A percentile compares a stretch with the other conserved stretches of the same genome.
phyloP scores from a whole-genome alignment of 2,797 vertebrate genomes.

The Microctenopoma lineatum region DNA sequence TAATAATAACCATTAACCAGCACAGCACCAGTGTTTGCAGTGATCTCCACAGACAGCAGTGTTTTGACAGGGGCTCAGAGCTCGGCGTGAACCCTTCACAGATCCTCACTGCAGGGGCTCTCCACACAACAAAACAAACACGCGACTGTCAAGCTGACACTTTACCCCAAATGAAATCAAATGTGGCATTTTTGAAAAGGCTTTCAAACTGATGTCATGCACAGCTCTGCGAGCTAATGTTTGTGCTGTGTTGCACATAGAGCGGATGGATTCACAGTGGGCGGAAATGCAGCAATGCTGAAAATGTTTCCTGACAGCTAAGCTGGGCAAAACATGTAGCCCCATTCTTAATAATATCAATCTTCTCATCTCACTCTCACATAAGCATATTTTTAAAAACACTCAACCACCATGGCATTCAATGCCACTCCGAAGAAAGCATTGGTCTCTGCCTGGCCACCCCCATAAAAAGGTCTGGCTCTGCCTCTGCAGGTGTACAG shows the following conservation, averaged over 20 bases:
- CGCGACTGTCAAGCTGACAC: conserved; percentile 12
- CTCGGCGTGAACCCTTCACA: not conserved
- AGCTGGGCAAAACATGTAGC: no score
- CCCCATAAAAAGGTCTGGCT: no score
- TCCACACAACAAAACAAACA: conserved; percentile 2
- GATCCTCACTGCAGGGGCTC: conserved; percentile 7
- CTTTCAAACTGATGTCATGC: conserved; percentile 9
- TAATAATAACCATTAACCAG: conserved; percentile 9
- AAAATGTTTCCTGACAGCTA: no score
- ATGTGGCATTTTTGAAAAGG: conserved; percentile 22
- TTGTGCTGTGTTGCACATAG: conserved; percentile 6
- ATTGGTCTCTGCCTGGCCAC: no score
- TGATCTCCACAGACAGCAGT: conserved; percentile 9
- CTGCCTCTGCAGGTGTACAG: no score
- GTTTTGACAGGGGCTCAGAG: conserved; percentile 29
- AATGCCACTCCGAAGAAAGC: no score
- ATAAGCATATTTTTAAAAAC: no score
- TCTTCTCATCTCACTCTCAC: no score
- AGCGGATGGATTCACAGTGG: conserved; percentile 1
- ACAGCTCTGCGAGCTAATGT: conserved; percentile 7
- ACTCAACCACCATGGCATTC: no score
- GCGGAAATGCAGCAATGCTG: not conserved
- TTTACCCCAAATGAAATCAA: conserved; percentile 17
- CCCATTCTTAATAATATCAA: no score
- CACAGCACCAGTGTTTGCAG: conserved; percentile 14